Conservation (phyloP, 2,797 vertebrate genomes). For the Acanthopagrus latus region DNA sequence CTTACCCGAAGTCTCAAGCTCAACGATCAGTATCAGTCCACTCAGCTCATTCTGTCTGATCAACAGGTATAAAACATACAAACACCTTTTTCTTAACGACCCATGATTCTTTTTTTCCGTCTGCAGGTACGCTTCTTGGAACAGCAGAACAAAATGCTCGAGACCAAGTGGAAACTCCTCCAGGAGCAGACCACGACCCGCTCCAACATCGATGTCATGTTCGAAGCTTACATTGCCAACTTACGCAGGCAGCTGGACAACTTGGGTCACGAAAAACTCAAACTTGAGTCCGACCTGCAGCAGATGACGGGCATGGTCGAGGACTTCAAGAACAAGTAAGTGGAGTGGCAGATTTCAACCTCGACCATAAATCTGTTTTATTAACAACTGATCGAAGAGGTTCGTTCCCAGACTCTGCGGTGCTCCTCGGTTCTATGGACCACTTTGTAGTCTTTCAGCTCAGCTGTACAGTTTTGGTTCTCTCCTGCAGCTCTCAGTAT, state of each 20-base stretch:
- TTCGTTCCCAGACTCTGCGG: not conserved
- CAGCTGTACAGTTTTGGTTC: not conserved
- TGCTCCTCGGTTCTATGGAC: not conserved
- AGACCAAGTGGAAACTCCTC: slow-evolving; percentile 86
- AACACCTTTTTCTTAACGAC: not conserved
- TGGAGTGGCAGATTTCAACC: not conserved
- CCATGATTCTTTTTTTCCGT: slow-evolving; percentile 16
- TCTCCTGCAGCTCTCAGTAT: not conserved
- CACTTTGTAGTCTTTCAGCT: not conserved
- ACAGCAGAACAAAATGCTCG: slow-evolving; percentile 88
- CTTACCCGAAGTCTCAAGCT: not conserved
- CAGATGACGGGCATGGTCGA: slow-evolving; percentile 85
- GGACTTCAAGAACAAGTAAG: slow-evolving; percentile 84
- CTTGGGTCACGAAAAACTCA: slow-evolving; percentile 82
- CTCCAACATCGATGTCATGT: slow-evolving; percentile 77
- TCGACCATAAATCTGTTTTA: not conserved
- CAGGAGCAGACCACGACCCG: slow-evolving; percentile 85
- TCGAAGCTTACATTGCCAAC: slow-evolving; percentile 82
- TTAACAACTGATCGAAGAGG: slow-evolving; percentile 5
- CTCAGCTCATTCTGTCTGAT: not conserved
- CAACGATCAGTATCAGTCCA: not conserved
- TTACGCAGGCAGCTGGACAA: slow-evolving; percentile 86
- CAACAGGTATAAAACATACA: not conserved
- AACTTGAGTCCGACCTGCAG: slow-evolving; percentile 83
- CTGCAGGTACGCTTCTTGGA: slow-evolving; percentile 86